Evolutionary conservation across 2,113 vertebrate species (phyloP).

Genomic region (Crotalus viridis): DNA sequence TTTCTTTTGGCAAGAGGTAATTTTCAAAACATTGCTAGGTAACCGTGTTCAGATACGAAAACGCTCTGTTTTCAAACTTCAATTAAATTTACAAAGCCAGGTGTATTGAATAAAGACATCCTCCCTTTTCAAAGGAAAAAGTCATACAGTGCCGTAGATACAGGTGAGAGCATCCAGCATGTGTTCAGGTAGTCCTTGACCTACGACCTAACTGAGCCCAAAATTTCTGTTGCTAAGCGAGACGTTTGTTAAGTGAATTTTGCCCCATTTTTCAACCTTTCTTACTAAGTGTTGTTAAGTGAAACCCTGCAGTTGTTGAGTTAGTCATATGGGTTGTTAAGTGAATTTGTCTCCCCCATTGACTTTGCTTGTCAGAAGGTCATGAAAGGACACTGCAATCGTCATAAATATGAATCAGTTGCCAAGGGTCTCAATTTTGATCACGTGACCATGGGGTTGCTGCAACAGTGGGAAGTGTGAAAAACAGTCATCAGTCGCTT

Average conservation of each 20-base stretch:
- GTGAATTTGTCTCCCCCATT: not conserved
- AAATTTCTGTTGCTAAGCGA: not conserved
- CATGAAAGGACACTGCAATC: not conserved
- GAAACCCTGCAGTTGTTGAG: not conserved
- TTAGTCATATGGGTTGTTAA: no score
- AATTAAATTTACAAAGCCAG: conserved; percentile 14
- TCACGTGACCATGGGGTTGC: no score
- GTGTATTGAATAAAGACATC: not conserved
- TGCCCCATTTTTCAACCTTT: not conserved
- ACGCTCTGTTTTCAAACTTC: not conserved
- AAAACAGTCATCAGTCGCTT: no score
- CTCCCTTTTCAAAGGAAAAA: not conserved
- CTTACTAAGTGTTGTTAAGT: not conserved
- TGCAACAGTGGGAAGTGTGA: no score
- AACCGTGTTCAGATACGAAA: conserved; percentile 22
- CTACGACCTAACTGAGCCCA: not conserved
- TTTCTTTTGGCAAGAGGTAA: conserved; percentile 22
- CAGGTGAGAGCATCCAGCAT: not conserved
- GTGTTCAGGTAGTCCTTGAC: not conserved
- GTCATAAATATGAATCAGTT: no score
- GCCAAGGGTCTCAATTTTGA: no score
- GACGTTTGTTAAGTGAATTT: not conserved
- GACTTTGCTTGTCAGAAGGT: not conserved
- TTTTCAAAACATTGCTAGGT: conserved; percentile 44
- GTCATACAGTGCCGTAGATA: not conserved